These are phyloP conservation scores for Leucophenga maculata DNA, from an alignment of 2,888 invertebrate genomes.

Conservation along the genomic window DNA sequence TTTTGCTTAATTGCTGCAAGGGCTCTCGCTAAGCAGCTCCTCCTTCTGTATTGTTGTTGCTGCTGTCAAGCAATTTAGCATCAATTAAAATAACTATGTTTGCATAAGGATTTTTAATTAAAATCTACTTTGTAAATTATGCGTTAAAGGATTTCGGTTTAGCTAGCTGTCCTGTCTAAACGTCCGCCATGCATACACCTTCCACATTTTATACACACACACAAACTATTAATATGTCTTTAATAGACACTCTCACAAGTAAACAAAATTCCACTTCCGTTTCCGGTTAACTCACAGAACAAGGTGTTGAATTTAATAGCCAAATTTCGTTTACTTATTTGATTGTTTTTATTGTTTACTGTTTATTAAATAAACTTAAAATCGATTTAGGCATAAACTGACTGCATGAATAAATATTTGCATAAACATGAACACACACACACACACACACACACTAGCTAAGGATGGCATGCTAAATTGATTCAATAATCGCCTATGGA, in stretches of 20 bases:
- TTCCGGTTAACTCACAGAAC: no score
- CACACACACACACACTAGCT: slow-evolving; percentile 1
- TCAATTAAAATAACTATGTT: slow-evolving; percentile 65
- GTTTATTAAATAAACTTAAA: slow-evolving; percentile 6
- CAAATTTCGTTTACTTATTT: not conserved
- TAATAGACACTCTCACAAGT: no score
- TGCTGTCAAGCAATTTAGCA: slow-evolving; percentile 59
- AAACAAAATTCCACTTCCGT: not conserved
- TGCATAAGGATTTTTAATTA: slow-evolving; percentile 64
- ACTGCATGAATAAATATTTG: no score
- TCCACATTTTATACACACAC: no score
- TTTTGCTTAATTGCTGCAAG: not conserved
- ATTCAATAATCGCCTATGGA: not conserved
- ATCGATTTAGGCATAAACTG: slow-evolving; percentile 16
- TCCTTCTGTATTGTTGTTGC: slow-evolving; percentile 21
- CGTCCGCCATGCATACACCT: not conserved
- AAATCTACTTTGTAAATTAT: slow-evolving; percentile 65
- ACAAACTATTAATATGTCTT: no score
- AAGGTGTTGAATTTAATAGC: no score
- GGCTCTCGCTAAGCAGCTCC: slow-evolving; percentile 5
- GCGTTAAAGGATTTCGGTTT: slow-evolving; percentile 48
- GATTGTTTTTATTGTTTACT: not conserved
- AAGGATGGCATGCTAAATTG: not conserved
- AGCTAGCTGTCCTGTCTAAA: no score
- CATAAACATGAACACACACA: slow-evolving; percentile 1